Percentiles rank a stretch among this genome's conserved stretches.
Evolutionary conservation across 2,113 vertebrate genomes (phyloP).

Genomic region (Hiodon tergisus): DNA sequence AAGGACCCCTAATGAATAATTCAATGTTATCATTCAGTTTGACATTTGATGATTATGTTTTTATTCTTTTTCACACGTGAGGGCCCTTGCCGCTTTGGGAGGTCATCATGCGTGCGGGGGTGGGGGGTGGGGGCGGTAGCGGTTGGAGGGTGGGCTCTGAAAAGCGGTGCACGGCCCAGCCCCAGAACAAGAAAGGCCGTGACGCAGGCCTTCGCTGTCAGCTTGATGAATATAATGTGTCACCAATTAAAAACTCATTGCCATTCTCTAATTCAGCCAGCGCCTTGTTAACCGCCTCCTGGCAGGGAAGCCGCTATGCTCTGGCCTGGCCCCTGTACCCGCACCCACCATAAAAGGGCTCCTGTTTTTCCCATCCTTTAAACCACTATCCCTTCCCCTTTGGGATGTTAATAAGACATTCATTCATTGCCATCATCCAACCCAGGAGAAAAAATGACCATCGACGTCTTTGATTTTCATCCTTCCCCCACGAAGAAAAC

Average conservation of each 20-base stretch:
- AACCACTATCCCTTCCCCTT: constrained; percentile 63
- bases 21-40: constrained; percentile 83
- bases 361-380: constrained; percentile 74
- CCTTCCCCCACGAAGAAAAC: constrained; percentile 57
- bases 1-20: constrained; percentile 82
- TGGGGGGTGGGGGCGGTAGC: background rate
- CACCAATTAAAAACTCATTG: constrained; percentile 93
- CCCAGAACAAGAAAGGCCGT: constrained; percentile 73
- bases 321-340: constrained; percentile 61
- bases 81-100: constrained; percentile 53
- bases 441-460: constrained; percentile 72
- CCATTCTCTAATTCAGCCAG: constrained; percentile 74
- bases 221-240: constrained; percentile 93
- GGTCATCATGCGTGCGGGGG: constrained; percentile 25
- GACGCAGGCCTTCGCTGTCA: constrained; percentile 73
- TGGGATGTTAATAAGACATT: constrained; percentile 95
- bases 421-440: constrained; percentile 65
- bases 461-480: constrained; percentile 84
- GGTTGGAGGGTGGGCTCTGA: background rate
- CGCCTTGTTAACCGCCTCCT: constrained; percentile 81
- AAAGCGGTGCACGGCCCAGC: constrained; percentile 47
- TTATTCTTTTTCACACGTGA: constrained; percentile 70
- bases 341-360: constrained; percentile 66
- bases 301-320: constrained; percentile 66
- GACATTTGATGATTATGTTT: constrained; percentile 70